These are phyloP conservation scores for Karalla daura DNA, from an alignment of 2,797 vertebrate species.

Conservation along the genomic window DNA sequence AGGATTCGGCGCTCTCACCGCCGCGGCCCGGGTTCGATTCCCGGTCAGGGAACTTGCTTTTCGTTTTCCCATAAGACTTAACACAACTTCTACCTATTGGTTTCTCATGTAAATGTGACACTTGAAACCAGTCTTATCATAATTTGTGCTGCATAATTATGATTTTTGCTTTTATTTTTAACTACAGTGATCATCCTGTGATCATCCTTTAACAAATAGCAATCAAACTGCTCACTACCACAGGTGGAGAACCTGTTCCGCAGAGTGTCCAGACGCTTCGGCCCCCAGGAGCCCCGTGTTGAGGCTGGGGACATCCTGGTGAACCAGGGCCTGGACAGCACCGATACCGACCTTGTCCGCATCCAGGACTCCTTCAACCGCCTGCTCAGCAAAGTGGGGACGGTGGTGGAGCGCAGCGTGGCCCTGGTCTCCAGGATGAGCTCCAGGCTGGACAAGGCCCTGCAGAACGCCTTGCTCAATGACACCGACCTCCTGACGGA, in stretches of 20 bases:
- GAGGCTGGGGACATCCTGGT: conserved; percentile 66
- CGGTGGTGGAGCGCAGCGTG: conserved; percentile 85
- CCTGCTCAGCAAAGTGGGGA: conserved; percentile 77
- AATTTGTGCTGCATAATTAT: too few species aligned
- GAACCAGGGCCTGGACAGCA: conserved; percentile 70
- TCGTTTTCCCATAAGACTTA: too few species aligned
- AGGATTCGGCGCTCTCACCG: conserved; percentile 84
- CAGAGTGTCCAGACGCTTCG: conserved; percentile 84
- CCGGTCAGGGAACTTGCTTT: conserved; percentile 79
- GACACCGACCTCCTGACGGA: conserved; percentile 40
- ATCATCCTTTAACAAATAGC: neutral
- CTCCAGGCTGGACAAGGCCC: conserved; percentile 83
- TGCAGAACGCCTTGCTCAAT: conserved; percentile 86
- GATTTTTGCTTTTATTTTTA: too few species aligned
- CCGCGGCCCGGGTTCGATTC: conserved; percentile 82
- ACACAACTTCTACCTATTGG: too few species aligned
- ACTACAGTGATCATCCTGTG: too few species aligned
- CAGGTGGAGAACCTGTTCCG: conserved; percentile 89
- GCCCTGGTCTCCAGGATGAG: conserved; percentile 86
- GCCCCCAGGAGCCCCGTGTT: conserved; percentile 63
- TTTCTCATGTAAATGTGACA: too few species aligned
- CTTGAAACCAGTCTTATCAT: too few species aligned
- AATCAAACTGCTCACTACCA: neutral
- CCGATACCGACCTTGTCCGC: conserved; percentile 78
- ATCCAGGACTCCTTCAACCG: conserved; percentile 87